Evolutionary conservation across 2,113 vertebrate genomes (phyloP).

Genomic region (Saimiri boliviensis): DNA sequence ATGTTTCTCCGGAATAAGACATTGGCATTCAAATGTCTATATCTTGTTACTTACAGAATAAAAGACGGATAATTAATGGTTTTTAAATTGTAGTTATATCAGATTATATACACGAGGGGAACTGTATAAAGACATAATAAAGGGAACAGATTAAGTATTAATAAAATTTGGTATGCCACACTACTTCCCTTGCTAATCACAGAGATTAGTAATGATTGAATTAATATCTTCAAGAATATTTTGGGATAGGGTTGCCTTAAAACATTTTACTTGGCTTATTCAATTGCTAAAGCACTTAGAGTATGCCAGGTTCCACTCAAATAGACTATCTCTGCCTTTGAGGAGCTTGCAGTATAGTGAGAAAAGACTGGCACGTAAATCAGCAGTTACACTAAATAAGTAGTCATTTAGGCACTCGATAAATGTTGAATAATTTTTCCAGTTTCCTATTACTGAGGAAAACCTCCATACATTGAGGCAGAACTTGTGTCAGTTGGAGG

Average conservation of each 20-base stretch:
- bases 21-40: constrained; percentile 4
- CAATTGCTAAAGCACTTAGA: neutral
- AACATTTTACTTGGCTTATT: neutral
- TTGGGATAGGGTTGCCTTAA: neutral
- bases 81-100: neutral
- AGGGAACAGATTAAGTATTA: neutral
- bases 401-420: neutral
- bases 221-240: neutral
- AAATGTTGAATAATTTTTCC: neutral
- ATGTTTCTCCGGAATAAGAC: neutral
- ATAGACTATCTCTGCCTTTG: neutral
- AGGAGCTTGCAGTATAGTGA: neutral
- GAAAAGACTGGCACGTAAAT: neutral
- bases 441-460: neutral
- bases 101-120: neutral
- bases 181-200: neutral
- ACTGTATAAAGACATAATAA: neutral
- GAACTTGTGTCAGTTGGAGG: neutral
- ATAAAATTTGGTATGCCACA: neutral
- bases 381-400: neutral
- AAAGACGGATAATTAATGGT: neutral
- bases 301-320: neutral
- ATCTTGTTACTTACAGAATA: neutral
- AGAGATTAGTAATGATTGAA: neutral
- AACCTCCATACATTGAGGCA: neutral